Base-by-base conservation (phyloP, 1,140 invertebrate species). In the Leptinotarsa lineolata region DNA sequence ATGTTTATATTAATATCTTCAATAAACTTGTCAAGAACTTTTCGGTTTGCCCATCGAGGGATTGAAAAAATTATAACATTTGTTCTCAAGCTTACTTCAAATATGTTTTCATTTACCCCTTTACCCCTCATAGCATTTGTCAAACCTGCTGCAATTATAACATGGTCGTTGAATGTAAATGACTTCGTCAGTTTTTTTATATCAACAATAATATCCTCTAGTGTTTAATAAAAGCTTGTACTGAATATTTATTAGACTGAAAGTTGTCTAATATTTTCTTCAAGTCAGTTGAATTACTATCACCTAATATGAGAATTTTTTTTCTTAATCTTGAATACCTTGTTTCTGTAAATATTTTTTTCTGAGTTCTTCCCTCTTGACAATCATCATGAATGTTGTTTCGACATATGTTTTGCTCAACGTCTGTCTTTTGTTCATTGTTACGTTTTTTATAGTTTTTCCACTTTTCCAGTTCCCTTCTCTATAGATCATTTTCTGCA, bases 71-170 rank as follows among this genome's bases (percentile, higher is more conserved):
- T 60, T 21, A 60, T 60, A 11, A 60, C n/a, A n/a, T 60, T 60
- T 60, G 59, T 60, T 60, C n/a, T 60, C 59, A 60, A 60, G 59
- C 59, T 60, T n/a, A 60, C n/a, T n/a, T 60, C 59, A n/a, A 60
- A 60, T 18, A 60, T 21, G 59, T 60, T 60, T 5, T 60, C 59
- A 60, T n/a, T 11, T 21, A 60, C 59, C 21, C 59, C 59, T 60
- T 60, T 60, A 60, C 59, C 59, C n/a, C 59, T 6, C 59, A 60
- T 60, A 60, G 59, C 59, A 60, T 60, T 60, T 11, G 59, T 60
- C n/a, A 60, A 11, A n/a, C 16, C 59, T 21, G 16, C 16, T 21
- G 16, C 16, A n/a, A 60, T 18, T 6, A 18, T 18, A 18, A 60
- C 16, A 18, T 18, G 59, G 59, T 60, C 59, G 59, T 5, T n/a